Evolutionary conservation across 2,888 invertebrate species (phyloP), one percentile per base, ranked within the genome.

Genomic region (Diarsia mendica): DNA sequence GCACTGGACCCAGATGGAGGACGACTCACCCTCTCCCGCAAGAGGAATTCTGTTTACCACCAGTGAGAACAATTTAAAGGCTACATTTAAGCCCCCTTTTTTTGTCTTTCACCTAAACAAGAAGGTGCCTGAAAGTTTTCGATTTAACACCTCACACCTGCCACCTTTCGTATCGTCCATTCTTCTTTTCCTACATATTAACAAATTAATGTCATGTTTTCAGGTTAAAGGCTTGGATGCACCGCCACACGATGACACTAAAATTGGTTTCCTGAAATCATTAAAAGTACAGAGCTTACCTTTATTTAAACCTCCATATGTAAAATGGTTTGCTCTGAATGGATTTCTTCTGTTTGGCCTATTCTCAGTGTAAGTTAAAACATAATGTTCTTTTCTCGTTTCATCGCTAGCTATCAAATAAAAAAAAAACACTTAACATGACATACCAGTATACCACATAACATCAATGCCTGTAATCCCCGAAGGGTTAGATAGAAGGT

Each of bases 291-390:
- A 98, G 90, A 96, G 97, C 2, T 89, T 94, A 67, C 96, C 96
- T 2, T 90, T 98, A 49, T 92, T 97, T 48, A 95, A 93, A 72
- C 93, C 96, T 1, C 97, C 97, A 0, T 94, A 97, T 65, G 83
- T 97, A 5, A 95, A 94, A 85, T 96, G 97, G 90, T 96, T 97
- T 72, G 80, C 92, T 2, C 92, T 98, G 1, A 96, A 97, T 68
- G 97, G 96, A 61, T 92, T 94, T 61, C 95, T 98, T 39, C 96
- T 97, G 84, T 97, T 97, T 86, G 96, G 97, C 18, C 96, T 97
- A 87, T 97, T 97, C 96, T 96, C 97, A 88, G 97, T 97, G 97
- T 98, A 94, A 96, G 97, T 95, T 69, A 10, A 20, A 33, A 8
- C 48, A 10, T 11, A 9, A 18, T 10, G 65, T 28, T 28, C 28